Conservation (phyloP, 2,797 vertebrate species). For the Peromyscus attwateri region DNA sequence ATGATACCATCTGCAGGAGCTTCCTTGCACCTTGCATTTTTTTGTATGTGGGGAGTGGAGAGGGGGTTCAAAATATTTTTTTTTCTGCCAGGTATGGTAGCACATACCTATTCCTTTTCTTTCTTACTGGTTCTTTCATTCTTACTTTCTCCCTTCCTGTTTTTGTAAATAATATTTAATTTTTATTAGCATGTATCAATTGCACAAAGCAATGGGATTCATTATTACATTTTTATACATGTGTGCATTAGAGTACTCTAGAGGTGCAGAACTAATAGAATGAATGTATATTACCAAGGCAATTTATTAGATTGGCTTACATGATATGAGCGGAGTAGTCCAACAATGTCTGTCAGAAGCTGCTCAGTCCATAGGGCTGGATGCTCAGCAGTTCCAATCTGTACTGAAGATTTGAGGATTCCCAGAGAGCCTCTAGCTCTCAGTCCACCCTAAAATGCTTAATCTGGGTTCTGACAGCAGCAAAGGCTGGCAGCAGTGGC, state of each 20-base stretch:
- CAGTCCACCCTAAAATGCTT: neutral
- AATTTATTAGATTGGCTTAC: neutral
- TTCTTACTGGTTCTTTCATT: too few relatives aligned
- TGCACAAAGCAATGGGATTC: neutral
- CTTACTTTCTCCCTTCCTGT: neutral
- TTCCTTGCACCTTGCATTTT: neutral
- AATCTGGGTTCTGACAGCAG: neutral
- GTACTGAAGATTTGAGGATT: neutral
- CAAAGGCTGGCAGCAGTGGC: neutral
- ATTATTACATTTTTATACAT: neutral
- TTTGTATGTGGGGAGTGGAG: neutral
- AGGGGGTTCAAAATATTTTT: neutral
- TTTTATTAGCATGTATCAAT: neutral
- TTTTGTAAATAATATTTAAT: neutral
- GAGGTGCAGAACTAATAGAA: neutral
- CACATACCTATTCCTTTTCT: neutral
- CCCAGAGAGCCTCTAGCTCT: neutral
- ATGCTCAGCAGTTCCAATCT: neutral
- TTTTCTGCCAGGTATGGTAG: neutral
- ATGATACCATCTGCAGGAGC: neutral
- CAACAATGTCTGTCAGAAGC: neutral
- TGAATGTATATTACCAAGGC: neutral
- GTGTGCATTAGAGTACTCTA: neutral
- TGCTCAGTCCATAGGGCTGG: neutral
- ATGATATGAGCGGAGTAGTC: neutral